phyloP scores from a whole-genome alignment of 2,888 invertebrate genomes.

The Salpingus planirostris region DNA sequence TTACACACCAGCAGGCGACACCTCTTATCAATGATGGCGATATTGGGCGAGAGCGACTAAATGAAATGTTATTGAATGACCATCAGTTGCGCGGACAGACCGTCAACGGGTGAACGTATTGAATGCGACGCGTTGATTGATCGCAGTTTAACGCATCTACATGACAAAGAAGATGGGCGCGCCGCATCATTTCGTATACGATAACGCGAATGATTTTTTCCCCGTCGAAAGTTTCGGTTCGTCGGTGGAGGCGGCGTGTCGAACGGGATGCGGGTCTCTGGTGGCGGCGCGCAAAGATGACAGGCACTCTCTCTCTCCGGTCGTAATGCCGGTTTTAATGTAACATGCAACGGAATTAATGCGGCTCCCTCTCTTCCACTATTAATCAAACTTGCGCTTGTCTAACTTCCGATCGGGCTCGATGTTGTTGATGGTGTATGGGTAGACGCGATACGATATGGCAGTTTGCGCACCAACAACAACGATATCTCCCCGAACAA shows the following conservation, averaged over 20 bases:
- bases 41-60: too few relatives aligned
- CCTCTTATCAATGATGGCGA: too few relatives aligned
- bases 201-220: not conserved
- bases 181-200: not conserved
- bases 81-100: too few relatives aligned
- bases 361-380: constrained; percentile 18
- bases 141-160: constrained; percentile 13
- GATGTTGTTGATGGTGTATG: too few relatives aligned
- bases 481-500: too few relatives aligned
- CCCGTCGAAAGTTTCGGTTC: too few relatives aligned
- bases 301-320: constrained; percentile 29
- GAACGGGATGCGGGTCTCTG: too few relatives aligned
- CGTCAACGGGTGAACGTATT: constrained; percentile 6
- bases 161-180: constrained; percentile 12
- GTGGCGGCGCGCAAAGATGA: too few relatives aligned
- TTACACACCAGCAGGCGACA: too few relatives aligned
- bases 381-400: constrained; percentile 16
- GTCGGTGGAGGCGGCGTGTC: too few relatives aligned
- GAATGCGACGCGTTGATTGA: constrained; percentile 11
- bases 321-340: constrained; percentile 31
- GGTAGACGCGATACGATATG: too few relatives aligned
- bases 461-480: too few relatives aligned
- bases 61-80: constrained; percentile 9
- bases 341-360: constrained; percentile 31
- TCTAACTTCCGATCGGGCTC: constrained; percentile 13